These are phyloP conservation scores for Parotia lawesii DNA, from an alignment of 2,113 vertebrate genomes.

Conservation along the genomic window DNA sequence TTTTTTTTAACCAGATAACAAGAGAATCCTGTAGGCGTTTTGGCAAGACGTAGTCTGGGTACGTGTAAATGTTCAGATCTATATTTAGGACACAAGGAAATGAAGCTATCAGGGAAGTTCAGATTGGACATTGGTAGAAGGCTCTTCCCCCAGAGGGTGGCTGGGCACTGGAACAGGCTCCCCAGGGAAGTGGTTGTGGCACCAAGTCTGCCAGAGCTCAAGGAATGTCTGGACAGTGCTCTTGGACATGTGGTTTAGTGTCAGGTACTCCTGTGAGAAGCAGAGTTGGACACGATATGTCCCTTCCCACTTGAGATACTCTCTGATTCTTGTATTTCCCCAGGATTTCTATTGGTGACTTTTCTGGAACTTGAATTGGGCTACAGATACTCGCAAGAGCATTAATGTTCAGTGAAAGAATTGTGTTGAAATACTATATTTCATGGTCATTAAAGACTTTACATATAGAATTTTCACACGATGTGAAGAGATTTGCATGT, in stretches of 20 bases:
- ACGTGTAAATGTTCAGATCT: accelerated
- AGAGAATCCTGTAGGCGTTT: neutral
- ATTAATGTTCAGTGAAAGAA: neutral
- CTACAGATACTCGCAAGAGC: neutral
- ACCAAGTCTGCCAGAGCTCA: neutral
- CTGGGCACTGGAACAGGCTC: neutral
- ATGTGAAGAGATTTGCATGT: slow-evolving; percentile 3
- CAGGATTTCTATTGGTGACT: neutral
- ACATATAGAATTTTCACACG: neutral
- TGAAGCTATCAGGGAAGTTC: neutral
- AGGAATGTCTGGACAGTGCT: neutral
- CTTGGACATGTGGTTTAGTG: neutral
- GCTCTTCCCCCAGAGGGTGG: neutral
- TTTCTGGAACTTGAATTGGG: neutral
- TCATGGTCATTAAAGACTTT: neutral
- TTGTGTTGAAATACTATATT: neutral
- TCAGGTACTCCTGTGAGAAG: neutral
- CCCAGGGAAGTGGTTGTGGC: neutral
- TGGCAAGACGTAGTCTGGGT: accelerated
- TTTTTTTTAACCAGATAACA: neutral
- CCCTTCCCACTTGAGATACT: neutral
- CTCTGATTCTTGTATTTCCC: neutral
- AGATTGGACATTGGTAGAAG: neutral
- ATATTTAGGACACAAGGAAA: neutral
- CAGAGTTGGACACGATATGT: neutral